phyloP scores from a whole-genome alignment of 2,113 vertebrate genomes.

The Bagarius yarrelli region DNA sequence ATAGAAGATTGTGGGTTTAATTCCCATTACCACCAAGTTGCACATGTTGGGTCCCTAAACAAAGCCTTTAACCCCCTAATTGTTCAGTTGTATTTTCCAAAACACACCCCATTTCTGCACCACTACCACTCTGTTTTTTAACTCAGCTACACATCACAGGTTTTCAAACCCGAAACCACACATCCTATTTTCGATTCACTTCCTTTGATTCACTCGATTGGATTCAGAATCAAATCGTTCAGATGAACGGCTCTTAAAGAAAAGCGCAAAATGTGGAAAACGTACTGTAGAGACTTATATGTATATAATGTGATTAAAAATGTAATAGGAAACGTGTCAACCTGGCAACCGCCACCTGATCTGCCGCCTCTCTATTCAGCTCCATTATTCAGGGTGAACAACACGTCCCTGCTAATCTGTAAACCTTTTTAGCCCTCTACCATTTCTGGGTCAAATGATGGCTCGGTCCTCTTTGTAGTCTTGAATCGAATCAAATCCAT shows the following conservation, averaged over 20 bases:
- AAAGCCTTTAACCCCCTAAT: too few species aligned
- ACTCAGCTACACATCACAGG: background rate
- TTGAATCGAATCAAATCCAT: slow-evolving; percentile 66
- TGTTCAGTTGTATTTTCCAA: background rate
- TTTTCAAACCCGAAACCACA: background rate
- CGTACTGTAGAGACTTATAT: too few species aligned
- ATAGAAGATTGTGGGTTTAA: too few species aligned
- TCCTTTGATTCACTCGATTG: background rate
- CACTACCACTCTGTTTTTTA: background rate
- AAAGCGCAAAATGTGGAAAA: too few species aligned
- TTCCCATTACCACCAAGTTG: too few species aligned
- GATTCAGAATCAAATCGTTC: background rate
- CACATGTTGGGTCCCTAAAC: background rate
- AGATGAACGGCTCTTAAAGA: background rate
- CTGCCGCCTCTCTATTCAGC: background rate
- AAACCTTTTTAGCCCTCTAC: slow-evolving; percentile 57
- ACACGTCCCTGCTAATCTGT: slow-evolving; percentile 61
- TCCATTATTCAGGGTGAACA: slow-evolving; percentile 37
- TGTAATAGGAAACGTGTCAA: background rate
- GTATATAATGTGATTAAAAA: background rate
- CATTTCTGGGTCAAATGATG: slow-evolving; percentile 66
- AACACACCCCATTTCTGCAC: background rate
- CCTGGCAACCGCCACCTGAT: background rate
- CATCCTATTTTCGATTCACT: background rate
- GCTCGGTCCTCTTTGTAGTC: slow-evolving; percentile 62